Conservation (phyloP, 2,888 invertebrate genomes). For the Plebejus melissa region DNA sequence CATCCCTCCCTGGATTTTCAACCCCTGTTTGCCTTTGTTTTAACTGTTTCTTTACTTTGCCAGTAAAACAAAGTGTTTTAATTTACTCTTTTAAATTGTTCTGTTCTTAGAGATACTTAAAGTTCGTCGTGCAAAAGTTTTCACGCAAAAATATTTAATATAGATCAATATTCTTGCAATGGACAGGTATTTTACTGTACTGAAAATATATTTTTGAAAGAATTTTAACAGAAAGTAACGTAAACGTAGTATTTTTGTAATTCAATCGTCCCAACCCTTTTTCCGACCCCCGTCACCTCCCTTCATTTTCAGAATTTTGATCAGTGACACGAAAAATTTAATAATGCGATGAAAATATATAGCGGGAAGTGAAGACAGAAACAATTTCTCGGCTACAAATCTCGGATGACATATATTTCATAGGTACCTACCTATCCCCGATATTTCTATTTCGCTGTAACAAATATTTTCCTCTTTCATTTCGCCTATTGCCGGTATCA, state of each 20-base stretch:
- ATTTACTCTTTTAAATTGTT: background rate
- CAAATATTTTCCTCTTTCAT: slow-evolving; percentile 47
- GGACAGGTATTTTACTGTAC: background rate
- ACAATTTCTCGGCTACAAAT: slow-evolving; percentile 57
- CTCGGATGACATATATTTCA: slow-evolving; percentile 52
- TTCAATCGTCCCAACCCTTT: slow-evolving; percentile 32
- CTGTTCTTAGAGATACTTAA: background rate
- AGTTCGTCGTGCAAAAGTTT: too few species aligned
- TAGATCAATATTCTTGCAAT: background rate
- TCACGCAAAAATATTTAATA: too few species aligned
- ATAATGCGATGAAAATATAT: slow-evolving; percentile 47
- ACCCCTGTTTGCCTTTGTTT: background rate
- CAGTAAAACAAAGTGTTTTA: background rate
- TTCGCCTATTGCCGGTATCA: slow-evolving; percentile 44
- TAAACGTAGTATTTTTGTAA: background rate
- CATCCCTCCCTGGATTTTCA: background rate
- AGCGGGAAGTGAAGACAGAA: slow-evolving; percentile 46
- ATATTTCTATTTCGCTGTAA: slow-evolving; percentile 50
- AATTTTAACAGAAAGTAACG: background rate
- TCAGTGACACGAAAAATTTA: slow-evolving; percentile 47
- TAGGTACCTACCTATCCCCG: slow-evolving; percentile 48
- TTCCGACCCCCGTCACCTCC: slow-evolving; percentile 36
- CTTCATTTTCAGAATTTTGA: slow-evolving; percentile 40
- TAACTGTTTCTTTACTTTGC: background rate
- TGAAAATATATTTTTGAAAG: background rate